These are phyloP conservation scores for Anabacerthia variegaticeps DNA, from an alignment of 2,797 vertebrate species.

Conservation along the genomic window DNA sequence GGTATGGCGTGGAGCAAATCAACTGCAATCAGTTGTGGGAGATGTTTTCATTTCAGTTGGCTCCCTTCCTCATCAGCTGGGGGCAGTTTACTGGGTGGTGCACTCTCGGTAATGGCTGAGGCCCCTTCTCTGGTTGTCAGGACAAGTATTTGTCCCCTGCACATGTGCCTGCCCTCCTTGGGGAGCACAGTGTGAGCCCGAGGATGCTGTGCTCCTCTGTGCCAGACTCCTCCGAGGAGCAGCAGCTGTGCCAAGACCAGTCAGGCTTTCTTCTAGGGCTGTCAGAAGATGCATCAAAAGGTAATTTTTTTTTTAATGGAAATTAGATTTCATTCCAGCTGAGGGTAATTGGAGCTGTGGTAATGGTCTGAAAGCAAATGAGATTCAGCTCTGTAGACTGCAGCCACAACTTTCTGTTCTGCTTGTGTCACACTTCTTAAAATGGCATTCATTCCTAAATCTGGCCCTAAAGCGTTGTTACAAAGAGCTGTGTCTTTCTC, in stretches of 20 bases:
- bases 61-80: fast-evolving
- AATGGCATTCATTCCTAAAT: not conserved
- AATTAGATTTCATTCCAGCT: conserved; percentile 20
- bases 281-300: not conserved
- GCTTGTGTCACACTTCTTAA: not conserved
- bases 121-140: not conserved
- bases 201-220: fast-evolving
- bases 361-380: conserved; percentile 23
- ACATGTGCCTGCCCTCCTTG: fast-evolving
- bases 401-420: conserved; percentile 6
- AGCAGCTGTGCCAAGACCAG: not conserved
- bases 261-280: not conserved
- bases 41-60: not conserved
- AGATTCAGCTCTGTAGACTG: conserved; percentile 1
- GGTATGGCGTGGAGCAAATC: not conserved
- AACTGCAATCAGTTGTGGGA: not conserved
- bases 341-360: conserved; percentile 12
- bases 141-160: not conserved
- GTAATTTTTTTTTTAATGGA: not conserved
- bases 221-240: not conserved
- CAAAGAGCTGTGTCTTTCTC: not conserved
- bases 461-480: not conserved
- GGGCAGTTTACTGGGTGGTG: not conserved
- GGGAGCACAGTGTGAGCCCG: not conserved
- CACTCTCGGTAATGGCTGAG: not conserved